Conservation (phyloP, 92 coral and sea anemone species). For the Palythoa caribaeorum region DNA sequence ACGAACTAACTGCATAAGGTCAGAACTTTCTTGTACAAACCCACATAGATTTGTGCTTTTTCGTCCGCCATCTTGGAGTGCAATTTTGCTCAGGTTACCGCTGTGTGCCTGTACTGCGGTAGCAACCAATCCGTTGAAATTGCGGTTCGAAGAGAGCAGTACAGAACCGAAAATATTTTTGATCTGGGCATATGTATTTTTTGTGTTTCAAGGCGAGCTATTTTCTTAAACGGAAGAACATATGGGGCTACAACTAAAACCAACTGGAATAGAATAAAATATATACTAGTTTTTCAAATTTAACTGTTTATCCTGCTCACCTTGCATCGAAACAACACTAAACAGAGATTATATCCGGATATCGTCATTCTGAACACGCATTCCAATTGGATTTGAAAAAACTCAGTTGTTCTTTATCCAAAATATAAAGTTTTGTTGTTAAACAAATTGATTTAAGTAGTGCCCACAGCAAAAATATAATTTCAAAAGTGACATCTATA, state of each 20-base stretch:
- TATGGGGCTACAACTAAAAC: neutral
- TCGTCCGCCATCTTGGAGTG: conserved; percentile 25
- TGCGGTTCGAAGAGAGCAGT: neutral
- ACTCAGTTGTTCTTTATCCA: neutral
- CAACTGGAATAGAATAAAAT: neutral
- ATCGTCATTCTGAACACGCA: neutral
- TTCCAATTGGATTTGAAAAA: conserved; percentile 21
- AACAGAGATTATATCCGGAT: neutral
- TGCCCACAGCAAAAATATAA: neutral
- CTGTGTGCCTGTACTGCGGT: neutral
- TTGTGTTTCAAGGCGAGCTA: neutral
- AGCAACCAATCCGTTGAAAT: neutral
- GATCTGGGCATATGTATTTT: conserved; percentile 2
- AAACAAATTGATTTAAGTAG: neutral
- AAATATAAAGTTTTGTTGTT: neutral
- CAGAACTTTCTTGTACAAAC: neutral
- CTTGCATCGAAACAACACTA: neutral
- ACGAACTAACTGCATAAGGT: neutral
- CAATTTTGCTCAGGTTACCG: neutral
- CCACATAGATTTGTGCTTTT: neutral
- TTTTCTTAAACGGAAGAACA: neutral
- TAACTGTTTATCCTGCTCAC: no score
- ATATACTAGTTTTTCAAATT: neutral
- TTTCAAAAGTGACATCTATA: conserved; percentile 11
- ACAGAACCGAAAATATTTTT: conserved; percentile 1